A percentile compares a stretch with the other conserved stretches of the same genome.
Conservation (phyloP, 2,113 vertebrate genomes). For the Galbula dea region DNA sequence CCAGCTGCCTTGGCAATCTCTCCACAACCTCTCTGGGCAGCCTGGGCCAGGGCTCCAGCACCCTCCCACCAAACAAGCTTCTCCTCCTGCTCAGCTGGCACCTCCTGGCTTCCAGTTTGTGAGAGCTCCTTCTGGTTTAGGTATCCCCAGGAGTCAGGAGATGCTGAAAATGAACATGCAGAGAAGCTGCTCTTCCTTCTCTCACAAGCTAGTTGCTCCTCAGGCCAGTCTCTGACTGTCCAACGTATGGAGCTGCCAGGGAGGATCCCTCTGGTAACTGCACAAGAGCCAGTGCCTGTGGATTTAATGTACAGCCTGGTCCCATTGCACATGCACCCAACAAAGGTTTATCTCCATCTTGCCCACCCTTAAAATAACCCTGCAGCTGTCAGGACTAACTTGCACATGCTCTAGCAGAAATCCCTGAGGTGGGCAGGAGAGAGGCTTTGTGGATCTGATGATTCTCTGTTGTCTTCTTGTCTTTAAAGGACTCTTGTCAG, state of each 20-base stretch:
- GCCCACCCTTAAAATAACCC: background rate
- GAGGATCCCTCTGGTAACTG: background rate
- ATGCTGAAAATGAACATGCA: background rate
- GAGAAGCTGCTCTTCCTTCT: background rate
- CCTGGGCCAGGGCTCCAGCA: too few species aligned
- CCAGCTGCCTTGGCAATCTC: too few species aligned
- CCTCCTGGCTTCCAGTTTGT: too few species aligned
- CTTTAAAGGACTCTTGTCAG: constrained; percentile 86
- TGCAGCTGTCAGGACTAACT: background rate
- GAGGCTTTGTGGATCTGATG: background rate
- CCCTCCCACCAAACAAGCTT: too few species aligned
- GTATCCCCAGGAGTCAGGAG: background rate
- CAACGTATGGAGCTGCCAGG: fast-evolving
- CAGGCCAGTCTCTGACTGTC: fast-evolving
- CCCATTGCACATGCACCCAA: background rate
- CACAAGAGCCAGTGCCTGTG: background rate
- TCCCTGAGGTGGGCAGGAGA: background rate
- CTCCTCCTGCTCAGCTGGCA: too few species aligned
- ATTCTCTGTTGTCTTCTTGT: background rate
- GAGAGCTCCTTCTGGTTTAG: background rate
- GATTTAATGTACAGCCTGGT: background rate
- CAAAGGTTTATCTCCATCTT: background rate
- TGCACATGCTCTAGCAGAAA: background rate
- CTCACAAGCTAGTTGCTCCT: background rate
- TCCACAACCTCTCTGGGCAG: too few species aligned